Evolutionary conservation across 2,888 invertebrate genomes (phyloP).

Genomic region (Malthinus flaveolus): DNA sequence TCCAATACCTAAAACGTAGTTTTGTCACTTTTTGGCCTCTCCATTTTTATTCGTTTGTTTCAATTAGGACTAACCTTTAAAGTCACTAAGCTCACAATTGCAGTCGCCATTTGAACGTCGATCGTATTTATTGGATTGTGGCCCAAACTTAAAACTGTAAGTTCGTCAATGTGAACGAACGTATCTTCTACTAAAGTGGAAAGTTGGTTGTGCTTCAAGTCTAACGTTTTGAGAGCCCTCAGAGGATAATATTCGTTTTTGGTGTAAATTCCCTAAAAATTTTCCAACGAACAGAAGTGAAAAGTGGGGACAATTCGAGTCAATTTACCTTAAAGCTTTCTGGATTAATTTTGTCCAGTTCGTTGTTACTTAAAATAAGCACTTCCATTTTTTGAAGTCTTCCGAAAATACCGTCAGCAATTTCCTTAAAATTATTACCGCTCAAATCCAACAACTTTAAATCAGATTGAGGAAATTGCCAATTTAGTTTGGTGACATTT

Average conservation of each 20-base stretch:
- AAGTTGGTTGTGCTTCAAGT: conserved; percentile 71
- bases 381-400: conserved; percentile 63
- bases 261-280: conserved; percentile 61
- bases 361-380: conserved; percentile 71
- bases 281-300: not conserved
- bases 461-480: conserved; percentile 56
- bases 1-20: conserved; percentile 62
- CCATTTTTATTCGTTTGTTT: not conserved
- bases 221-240: conserved; percentile 60
- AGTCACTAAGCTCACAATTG: conserved; percentile 65
- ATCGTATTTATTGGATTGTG: conserved; percentile 73
- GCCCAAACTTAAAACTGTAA: conserved; percentile 70
- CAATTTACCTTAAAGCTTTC: conserved; percentile 7
- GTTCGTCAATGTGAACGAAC: conserved; percentile 70
- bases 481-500: conserved; percentile 47
- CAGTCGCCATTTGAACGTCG: conserved; percentile 65
- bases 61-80: conserved; percentile 61
- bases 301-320: not conserved
- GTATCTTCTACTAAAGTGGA: conserved; percentile 71
- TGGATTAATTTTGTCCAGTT: conserved; percentile 64
- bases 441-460: conserved; percentile 63
- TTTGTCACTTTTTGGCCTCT: not conserved
- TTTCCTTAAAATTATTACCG: conserved; percentile 63
- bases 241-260: conserved; percentile 65
- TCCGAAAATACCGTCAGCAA: conserved; percentile 65